phyloP scores from a whole-genome alignment of 1,140 invertebrate species.

The Stegodyphus mimosarum region DNA sequence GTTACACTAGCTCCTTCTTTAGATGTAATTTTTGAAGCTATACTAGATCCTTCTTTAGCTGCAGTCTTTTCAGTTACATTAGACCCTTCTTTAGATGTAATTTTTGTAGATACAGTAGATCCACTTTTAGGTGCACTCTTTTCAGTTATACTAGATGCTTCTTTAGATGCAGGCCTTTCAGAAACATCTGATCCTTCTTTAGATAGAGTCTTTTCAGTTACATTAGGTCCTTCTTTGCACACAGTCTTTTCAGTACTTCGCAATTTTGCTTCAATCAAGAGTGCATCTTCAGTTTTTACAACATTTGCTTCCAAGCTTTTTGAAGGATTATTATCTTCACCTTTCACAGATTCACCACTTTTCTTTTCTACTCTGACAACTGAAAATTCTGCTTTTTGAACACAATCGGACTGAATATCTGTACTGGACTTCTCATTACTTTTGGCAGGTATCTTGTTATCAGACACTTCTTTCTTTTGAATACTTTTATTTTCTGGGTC shows the following conservation, averaged over 20 bases:
- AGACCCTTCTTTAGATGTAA: neutral
- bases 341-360: neutral
- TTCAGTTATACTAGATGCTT: neutral
- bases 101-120: neutral
- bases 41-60: neutral
- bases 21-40: neutral
- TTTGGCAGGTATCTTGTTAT: no score
- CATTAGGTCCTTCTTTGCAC: neutral
- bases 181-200: constrained; percentile 8
- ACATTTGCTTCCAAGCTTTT: neutral
- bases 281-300: constrained; percentile 5
- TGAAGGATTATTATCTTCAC: neutral
- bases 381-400: no score
- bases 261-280: constrained; percentile 5
- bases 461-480: neutral
- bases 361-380: no score
- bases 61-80: constrained; percentile 9
- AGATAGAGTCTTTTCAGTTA: neutral
- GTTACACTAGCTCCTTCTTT: neutral
- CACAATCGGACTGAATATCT: no score
- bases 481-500: neutral
- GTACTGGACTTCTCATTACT: no score
- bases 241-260: constrained; percentile 10
- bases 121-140: neutral
- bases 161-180: constrained; percentile 10